Base-by-base conservation (phyloP, 2,797 vertebrate genomes). In the Pseudochromis fuscus region DNA sequence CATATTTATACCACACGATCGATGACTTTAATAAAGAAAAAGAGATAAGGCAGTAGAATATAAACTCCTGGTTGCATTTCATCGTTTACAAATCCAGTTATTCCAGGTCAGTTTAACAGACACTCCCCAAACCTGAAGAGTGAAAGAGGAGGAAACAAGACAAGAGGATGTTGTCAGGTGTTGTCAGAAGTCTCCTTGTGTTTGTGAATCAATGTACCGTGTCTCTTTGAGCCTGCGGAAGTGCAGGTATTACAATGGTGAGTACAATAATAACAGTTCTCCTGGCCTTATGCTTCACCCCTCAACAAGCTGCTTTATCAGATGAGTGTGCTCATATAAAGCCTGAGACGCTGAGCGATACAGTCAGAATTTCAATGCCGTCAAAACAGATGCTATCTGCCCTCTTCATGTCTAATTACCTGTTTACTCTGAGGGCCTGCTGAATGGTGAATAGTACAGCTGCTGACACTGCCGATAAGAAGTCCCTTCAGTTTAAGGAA, bases 361-460 rank as follows among this genome's bases (percentile, higher is more conserved):
- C 87, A 86, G 89, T 83, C 88, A 79, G 83, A 85, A 86, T 87
- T 77, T 75, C 81, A 84, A 73, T 72, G 88, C 87, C 88, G 90
- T 91, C 93, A 92, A 91, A 94, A 94, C 93, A 93, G 90, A 94
- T 91, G 82, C 61, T 92, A 93, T 93, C 93, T 63, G 48, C 52
- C 81, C 89, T 90, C 91, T 88, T 91, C 82, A 87, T 82, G 89
- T 90, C 90, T 92, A 92, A 92, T 92, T 92, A 93, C 86, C 85
- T 91, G 90, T 92, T 92, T 91, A 89, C 79, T 82, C 77, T 72
- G 77, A 88, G 75, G 57, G 78, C 61, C 78, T 33, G 16, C 28
- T 27, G 69, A 68, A 53, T 40, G 71, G 53, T 77, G 76, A 75
- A 74, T 33, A 49, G 63, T 40, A 69, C 46, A 74, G 28, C 57